Evolutionary conservation across 2,113 vertebrate species (phyloP), one percentile per base, ranked within the genome.

Genomic region (Tautogolabrus adspersus): DNA sequence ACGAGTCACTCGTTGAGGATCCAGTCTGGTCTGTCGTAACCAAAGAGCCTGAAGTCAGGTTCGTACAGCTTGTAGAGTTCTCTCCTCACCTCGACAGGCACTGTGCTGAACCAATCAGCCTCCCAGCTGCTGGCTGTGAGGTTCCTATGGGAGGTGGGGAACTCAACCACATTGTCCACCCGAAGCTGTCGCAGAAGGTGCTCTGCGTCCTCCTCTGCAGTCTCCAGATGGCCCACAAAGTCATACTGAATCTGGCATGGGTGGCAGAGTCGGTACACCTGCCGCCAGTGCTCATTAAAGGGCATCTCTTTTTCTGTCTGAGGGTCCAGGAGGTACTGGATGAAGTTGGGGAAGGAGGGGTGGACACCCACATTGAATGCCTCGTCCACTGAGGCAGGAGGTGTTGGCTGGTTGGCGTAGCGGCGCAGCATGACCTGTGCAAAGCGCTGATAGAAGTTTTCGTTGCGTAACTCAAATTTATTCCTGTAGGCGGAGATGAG

Each of bases 181-280:
- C 95, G 93, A 79, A 99, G 95, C 23, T 96, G 94, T 62, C 96
- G 94, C 63, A 99, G 82, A 0, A 99, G 93, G 65, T 97, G 96
- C 62, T 96, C 93, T 0, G 97, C 96, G 0, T 99, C 98, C 82
- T 97, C 96, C 21, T 98, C 96, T 71, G 96, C 91, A 0, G 96
- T 97, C 94, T 99, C 98, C 93, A 99, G 92, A 85, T 98, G 98
- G 13, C 98, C 98, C 0, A 99, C 95, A 37, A 99, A 99, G 85
- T 99, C 98, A 0, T 99, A 99, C 74, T 99, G 96, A 22, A 99
- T 98, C 93, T 99, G 98, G 92, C 98, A 99, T 0, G 98, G 98
- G 46, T 99, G 98, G 87, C 98, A 99, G 1, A 99, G 95, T 0
- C 97, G 96, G 79, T 99, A 96, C 19, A 97, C 92, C 89, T 99